Conservation (phyloP, 2,888 invertebrate species). For the Parascotia fuliginaria region DNA sequence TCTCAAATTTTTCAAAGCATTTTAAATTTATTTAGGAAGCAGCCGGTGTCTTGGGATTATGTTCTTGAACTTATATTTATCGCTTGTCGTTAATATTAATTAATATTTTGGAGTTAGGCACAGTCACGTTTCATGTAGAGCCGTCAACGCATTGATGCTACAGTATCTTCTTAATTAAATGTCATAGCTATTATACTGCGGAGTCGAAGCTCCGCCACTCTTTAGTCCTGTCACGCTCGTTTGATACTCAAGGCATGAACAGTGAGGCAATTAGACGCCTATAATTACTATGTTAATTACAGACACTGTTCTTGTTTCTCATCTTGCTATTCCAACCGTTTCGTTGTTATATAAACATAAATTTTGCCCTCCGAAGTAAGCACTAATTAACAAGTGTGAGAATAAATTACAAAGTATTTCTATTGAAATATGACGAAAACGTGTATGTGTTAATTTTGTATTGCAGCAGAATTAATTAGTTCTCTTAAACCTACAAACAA, state of each 20-base stretch:
- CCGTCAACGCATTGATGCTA: slow-evolving; percentile 51
- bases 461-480: slow-evolving; percentile 11
- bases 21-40: slow-evolving; percentile 4
- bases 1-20: slow-evolving; percentile 5
- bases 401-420: slow-evolving; percentile 60
- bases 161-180: slow-evolving; percentile 71
- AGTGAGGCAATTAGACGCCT: slow-evolving; percentile 81
- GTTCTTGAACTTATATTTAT: slow-evolving; percentile 25
- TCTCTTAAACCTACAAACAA: too few species aligned
- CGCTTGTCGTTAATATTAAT: slow-evolving; percentile 34
- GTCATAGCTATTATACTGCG: slow-evolving; percentile 51
- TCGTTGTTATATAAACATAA: slow-evolving; percentile 77
- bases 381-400: slow-evolving; percentile 68
- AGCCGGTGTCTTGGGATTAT: slow-evolving; percentile 17
- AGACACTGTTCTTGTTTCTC: slow-evolving; percentile 77
- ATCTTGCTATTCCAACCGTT: slow-evolving; percentile 71
- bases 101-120: slow-evolving; percentile 43
- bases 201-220: slow-evolving; percentile 42
- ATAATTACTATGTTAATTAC: slow-evolving; percentile 84
- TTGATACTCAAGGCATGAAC: slow-evolving; percentile 80
- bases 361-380: slow-evolving; percentile 65
- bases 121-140: slow-evolving; percentile 32
- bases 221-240: slow-evolving; percentile 70
- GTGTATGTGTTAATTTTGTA: slow-evolving; percentile 11
- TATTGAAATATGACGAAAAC: slow-evolving; percentile 28